Base-by-base conservation (phyloP, 1,140 invertebrate genomes). In the Drosophila cardini region DNA sequence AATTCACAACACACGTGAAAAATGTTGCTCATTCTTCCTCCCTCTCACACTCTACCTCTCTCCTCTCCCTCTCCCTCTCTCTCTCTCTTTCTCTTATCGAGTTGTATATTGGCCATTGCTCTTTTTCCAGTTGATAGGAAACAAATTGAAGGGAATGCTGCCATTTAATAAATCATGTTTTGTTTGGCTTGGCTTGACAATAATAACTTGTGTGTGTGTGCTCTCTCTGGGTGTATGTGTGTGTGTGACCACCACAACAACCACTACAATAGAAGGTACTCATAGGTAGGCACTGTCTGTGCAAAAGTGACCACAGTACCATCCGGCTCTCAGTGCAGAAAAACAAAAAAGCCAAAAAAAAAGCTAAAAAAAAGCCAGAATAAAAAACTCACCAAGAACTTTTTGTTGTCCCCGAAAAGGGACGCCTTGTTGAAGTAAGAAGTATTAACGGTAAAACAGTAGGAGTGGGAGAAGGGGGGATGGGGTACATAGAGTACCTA, bases 161-260 rank as follows among this genome's bases (percentile, higher is more conserved):
- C 84, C 84, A 83, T 87, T 87, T 87, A 87, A 87, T 87, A 87
- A 87, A 87, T 87, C 83, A 87, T 87, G 83, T 87, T 87, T 87
- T 87, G 84, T 87, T 86, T 87, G 83, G 72, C 84, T 86, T 67
- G 83, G 72, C 83, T 83, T 87, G 83, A 87, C 84, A 87, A 87
- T 87, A 87, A 87, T 87, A 87, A 83, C 83, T 89, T 53, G 83
- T 72, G 62, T 86, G 74, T 76, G 65, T 43, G 36, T 53, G 45
- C 2, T 45, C 65, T 80, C 60, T 65, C 15, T 65, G 43, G 56
- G 42, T 38, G 53, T 61, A 45, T 34, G 69, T 64, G 48, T 63
- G 50, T 65, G 53, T 53, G 52, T 42, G 46, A 71, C 72, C 65
- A 62, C 65, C 63, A 74, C 53, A 64, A 52, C 42, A 74, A 40